Evolutionary conservation across 2,888 invertebrate species (phyloP).

Genomic region (Drosophila villosipedis): DNA sequence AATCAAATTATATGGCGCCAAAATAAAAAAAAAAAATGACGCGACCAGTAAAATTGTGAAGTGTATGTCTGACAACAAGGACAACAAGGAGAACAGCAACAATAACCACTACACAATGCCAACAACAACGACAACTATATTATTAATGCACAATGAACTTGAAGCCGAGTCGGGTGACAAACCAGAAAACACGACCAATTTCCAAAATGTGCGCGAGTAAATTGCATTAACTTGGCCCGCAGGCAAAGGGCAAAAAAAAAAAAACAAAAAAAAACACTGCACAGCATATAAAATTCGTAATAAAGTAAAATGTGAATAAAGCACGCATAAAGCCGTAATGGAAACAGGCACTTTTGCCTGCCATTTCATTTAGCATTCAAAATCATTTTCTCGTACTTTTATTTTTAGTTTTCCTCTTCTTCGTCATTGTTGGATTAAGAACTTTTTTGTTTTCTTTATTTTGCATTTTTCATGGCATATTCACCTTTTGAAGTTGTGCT

Average conservation of each 20-base stretch:
- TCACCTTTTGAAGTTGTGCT: constrained; percentile 69
- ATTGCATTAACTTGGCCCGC: constrained; percentile 58
- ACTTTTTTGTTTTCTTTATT: constrained; percentile 39
- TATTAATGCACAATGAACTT: constrained; percentile 79
- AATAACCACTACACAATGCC: constrained; percentile 31
- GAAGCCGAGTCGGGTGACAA: constrained; percentile 61
- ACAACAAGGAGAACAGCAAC: constrained; percentile 10
- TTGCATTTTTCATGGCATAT: constrained; percentile 57
- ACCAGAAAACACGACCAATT: constrained; percentile 68
- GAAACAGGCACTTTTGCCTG: constrained; percentile 35
- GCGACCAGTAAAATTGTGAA: constrained; percentile 3
- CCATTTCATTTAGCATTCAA: constrained; percentile 68
- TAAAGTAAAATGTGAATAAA: constrained; percentile 20
- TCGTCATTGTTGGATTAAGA: constrained; percentile 46
- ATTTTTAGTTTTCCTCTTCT: constrained; percentile 19
- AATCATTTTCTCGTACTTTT: constrained; percentile 43
- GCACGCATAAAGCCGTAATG: constrained; percentile 42
- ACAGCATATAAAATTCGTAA: constrained; percentile 25
- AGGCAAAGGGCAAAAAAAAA: constrained; percentile 3
- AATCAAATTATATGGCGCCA: constrained; percentile 49
- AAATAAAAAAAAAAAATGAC: constrained; percentile 14
- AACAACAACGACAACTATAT: constrained; percentile 69
- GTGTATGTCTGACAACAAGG: constrained; percentile 17
- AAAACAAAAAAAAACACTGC: background rate
- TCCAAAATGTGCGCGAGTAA: constrained; percentile 57